Percentiles rank a stretch among this genome's conserved stretches.
Conservation (phyloP, 2,888 invertebrate genomes). For the Trachelus stipa region DNA sequence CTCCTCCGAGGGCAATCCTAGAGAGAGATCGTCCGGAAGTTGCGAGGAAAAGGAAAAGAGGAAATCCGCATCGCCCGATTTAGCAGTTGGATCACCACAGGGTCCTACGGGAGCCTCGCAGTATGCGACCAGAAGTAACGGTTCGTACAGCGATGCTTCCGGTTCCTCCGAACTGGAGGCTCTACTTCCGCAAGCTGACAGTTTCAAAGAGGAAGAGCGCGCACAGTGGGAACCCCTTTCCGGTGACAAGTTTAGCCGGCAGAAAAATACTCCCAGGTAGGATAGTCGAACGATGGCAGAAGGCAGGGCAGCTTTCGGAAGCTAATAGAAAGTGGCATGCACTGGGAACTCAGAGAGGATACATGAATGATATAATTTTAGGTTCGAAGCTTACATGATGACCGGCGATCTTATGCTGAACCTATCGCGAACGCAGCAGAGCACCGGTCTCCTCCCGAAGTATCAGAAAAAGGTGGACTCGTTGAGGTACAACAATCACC, state of each 20-base stretch:
- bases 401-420: conserved; percentile 96
- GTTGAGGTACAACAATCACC: conserved; percentile 72
- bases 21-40: conserved; percentile 38
- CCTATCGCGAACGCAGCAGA: conserved; percentile 84
- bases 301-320: not conserved
- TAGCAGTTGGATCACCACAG: conserved; percentile 48
- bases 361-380: conserved; percentile 49
- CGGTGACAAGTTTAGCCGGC: conserved; percentile 63
- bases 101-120: conserved; percentile 55
- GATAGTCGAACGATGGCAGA: not conserved
- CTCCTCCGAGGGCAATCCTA: conserved; percentile 38
- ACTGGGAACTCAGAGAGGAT: not conserved
- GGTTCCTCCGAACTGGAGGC: conserved; percentile 66
- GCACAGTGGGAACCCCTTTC: conserved; percentile 70
- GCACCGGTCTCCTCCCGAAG: conserved; percentile 72
- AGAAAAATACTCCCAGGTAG: conserved; percentile 64
- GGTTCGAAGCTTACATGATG: conserved; percentile 97
- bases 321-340: not conserved
- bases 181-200: conserved; percentile 61
- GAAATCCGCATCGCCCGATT: conserved; percentile 47
- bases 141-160: conserved; percentile 68
- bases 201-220: conserved; percentile 68
- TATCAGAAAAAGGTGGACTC: conserved; percentile 72
- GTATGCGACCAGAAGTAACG: conserved; percentile 70
- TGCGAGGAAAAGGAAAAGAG: conserved; percentile 48